Percentiles rank a stretch among this genome's conserved stretches.
phyloP scores from a whole-genome alignment of 1,140 invertebrate genomes.

The Ganaspis sp. region DNA sequence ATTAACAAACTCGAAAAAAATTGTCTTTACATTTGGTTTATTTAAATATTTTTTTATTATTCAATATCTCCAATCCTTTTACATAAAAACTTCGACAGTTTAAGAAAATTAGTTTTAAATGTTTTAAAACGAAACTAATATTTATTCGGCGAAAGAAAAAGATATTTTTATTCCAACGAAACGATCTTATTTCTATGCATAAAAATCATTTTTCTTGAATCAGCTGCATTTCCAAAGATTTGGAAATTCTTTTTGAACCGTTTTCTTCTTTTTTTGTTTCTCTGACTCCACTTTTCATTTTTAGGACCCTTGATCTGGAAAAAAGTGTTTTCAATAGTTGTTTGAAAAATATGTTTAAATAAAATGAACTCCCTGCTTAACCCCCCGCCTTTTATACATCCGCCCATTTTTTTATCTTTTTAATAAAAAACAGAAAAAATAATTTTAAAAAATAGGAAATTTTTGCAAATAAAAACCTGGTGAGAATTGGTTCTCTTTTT shows the following conservation, averaged over 20 bases:
- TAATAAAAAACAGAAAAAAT: not conserved
- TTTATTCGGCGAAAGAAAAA: no score
- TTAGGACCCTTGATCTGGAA: not conserved
- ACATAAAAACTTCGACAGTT: no score
- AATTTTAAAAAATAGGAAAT: not conserved
- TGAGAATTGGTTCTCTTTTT: not conserved
- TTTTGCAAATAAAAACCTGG: not conserved
- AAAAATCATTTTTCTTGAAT: conserved; percentile 39
- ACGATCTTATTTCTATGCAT: not conserved
- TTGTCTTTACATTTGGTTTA: no score
- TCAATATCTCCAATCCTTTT: no score
- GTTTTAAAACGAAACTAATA: no score
- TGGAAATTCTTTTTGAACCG: not conserved
- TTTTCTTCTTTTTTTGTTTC: not conserved
- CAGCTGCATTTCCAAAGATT: conserved; percentile 56
- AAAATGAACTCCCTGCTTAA: no score
- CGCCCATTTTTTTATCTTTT: no score
- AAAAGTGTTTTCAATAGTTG: not conserved
- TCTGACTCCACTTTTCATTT: not conserved
- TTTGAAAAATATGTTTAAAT: no score
- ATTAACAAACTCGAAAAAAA: no score
- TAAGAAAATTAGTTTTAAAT: no score
- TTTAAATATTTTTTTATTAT: no score
- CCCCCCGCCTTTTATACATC: no score
- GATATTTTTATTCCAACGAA: not conserved